phyloP scores from a whole-genome alignment of 2,797 vertebrate species.

The Phataginus tricuspis region DNA sequence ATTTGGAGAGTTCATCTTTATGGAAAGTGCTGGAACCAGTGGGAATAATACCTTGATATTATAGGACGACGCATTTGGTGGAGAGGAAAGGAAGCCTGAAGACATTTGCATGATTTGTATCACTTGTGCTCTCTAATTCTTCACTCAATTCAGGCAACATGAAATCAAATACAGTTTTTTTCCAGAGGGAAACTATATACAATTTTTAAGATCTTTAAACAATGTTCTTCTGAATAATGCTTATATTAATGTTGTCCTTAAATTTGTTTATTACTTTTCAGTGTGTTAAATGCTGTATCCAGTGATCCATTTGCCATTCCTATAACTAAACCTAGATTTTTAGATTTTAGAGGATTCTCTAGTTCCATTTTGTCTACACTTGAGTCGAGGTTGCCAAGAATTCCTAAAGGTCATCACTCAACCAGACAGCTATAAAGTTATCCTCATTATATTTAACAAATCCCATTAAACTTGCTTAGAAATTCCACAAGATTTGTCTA shows the following conservation, averaged over 20 bases:
- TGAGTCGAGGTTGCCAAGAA: not conserved
- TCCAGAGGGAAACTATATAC: not conserved
- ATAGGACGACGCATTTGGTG: not conserved
- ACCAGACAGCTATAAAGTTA: not conserved
- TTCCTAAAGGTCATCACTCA: not conserved
- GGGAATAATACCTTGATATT: not conserved
- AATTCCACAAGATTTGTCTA: not conserved
- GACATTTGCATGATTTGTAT: not conserved
- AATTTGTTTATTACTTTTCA: not conserved
- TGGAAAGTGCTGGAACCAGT: not conserved
- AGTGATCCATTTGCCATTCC: not conserved
- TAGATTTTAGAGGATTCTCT: not conserved
- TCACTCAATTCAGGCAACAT: not conserved
- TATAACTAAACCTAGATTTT: not conserved
- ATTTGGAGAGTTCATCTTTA: not conserved
- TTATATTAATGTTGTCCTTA: not conserved
- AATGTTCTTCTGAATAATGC: not conserved
- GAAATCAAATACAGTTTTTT: not conserved
- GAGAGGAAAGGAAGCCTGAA: not conserved
- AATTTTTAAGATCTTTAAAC: not conserved
- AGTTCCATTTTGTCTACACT: not conserved
- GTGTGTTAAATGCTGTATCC: not conserved
- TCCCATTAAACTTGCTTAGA: not conserved
- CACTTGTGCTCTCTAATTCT: not conserved
- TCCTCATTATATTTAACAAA: not conserved